Conservation (phyloP, 2,797 vertebrate species). For the Carduelis carduelis region DNA sequence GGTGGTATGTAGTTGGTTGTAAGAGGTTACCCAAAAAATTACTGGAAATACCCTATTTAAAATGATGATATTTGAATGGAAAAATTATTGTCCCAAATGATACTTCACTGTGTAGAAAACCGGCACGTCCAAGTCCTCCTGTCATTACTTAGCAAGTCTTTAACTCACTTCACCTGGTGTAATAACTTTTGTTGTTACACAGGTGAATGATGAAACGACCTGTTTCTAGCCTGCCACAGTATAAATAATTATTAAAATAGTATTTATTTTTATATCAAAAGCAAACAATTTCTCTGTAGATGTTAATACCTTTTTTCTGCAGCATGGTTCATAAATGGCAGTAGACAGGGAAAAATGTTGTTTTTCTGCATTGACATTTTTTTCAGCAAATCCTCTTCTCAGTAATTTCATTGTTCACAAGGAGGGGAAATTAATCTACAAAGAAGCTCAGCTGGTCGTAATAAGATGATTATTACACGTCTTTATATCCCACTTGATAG, state of each 20-base stretch:
- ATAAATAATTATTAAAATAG: background rate
- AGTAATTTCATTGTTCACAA: background rate
- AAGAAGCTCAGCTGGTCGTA: background rate
- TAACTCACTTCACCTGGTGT: background rate
- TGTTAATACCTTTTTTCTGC: background rate
- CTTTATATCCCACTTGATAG: background rate
- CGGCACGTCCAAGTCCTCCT: background rate
- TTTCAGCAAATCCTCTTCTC: background rate
- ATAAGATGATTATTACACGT: background rate
- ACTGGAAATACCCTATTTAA: background rate
- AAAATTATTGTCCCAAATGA: background rate
- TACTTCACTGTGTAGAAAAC: background rate
- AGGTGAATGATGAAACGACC: background rate
- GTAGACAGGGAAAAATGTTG: background rate
- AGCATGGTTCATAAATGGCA: background rate
- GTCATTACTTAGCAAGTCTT: background rate
- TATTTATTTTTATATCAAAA: background rate
- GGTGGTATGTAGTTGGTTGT: background rate
- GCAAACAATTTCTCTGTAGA: background rate
- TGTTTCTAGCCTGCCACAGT: background rate
- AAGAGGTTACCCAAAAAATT: background rate
- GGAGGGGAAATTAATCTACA: background rate
- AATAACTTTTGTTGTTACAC: background rate
- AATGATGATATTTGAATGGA: background rate
- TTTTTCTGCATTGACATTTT: background rate